Evolutionary conservation across 2,113 vertebrate genomes (phyloP).

Genomic region (Pteronura brasiliensis): DNA sequence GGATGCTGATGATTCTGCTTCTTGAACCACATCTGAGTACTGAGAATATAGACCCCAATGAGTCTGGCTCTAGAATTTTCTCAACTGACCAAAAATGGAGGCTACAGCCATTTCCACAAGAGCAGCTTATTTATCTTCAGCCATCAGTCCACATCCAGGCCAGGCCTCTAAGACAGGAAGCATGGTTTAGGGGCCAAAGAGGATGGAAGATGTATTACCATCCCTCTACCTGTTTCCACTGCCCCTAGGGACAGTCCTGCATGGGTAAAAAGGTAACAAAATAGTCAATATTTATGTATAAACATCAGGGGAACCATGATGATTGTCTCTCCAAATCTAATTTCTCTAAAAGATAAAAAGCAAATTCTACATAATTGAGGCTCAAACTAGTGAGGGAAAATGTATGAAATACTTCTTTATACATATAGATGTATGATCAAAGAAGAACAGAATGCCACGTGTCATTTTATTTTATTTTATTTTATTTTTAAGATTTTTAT

Average conservation of each 20-base stretch:
- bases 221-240: neutral
- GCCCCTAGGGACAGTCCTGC: neutral
- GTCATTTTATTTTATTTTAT: too few relatives aligned
- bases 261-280: neutral
- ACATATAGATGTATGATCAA: neutral
- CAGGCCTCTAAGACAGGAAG: neutral
- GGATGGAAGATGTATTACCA: neutral
- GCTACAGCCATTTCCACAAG: neutral
- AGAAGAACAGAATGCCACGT: neutral
- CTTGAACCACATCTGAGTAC: neutral
- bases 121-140: neutral
- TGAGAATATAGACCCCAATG: neutral
- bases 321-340: neutral
- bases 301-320: neutral
- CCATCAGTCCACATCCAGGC: neutral
- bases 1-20: neutral
- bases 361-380: neutral
- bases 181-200: neutral
- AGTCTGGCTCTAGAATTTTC: neutral
- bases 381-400: neutral
- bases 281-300: neutral
- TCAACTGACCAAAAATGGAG: neutral
- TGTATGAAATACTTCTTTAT: neutral
- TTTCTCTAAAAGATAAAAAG: neutral
- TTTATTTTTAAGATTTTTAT: too few relatives aligned